phyloP scores from a whole-genome alignment of 1,140 invertebrate species.

The Gerris buenoi region DNA sequence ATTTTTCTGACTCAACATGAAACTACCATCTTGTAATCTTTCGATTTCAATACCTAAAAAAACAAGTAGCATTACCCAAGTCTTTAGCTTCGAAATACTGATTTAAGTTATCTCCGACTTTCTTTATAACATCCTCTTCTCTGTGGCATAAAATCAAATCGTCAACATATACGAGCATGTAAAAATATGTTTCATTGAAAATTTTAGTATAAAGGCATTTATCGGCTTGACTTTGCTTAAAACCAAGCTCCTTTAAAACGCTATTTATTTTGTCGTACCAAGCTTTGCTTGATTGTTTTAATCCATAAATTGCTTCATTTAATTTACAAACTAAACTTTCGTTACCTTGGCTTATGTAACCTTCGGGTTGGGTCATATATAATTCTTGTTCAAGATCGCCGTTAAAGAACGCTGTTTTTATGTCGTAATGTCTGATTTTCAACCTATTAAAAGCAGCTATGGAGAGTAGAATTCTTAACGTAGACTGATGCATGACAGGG shows the following conservation, averaged over 20 bases:
- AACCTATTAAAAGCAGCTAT: constrained; percentile 26
- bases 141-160: constrained; percentile 8
- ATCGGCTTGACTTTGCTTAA: constrained; percentile 14
- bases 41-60: neutral
- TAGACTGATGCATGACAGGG: constrained; percentile 25
- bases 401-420: constrained; percentile 19
- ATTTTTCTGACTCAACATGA: neutral
- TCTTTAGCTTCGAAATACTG: constrained; percentile 7
- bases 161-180: constrained; percentile 8
- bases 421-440: constrained; percentile 4
- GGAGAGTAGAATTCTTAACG: constrained; percentile 29
- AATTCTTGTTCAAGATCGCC: neutral
- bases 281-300: constrained; percentile 30
- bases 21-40: neutral
- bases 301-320: constrained; percentile 30
- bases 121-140: neutral
- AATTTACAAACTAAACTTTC: constrained; percentile 24
- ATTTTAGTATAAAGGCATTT: constrained; percentile 16
- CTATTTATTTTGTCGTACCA: constrained; percentile 27
- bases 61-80: neutral
- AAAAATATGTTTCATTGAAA: constrained; percentile 3
- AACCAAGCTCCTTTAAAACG: constrained; percentile 8
- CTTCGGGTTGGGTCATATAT: constrained; percentile 7
- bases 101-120: neutral
- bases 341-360: constrained; percentile 20